Conservation (phyloP, 2,888 invertebrate genomes). For the Desoria tigrina region DNA sequence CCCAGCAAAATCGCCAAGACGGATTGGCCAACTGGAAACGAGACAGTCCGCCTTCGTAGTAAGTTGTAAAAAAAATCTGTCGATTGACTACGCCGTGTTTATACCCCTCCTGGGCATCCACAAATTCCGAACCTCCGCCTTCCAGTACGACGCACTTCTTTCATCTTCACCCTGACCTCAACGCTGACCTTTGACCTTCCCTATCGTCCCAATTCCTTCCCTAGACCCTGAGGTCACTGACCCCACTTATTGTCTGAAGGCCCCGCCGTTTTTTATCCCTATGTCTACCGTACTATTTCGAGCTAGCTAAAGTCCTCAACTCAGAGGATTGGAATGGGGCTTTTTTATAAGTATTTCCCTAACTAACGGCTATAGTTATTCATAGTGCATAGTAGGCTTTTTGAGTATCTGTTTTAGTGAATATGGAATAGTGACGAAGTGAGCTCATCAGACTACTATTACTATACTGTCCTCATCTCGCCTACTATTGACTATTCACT, state of each 20-base stretch:
- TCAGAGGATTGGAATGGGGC: neutral
- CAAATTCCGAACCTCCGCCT: neutral
- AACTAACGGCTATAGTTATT: no score
- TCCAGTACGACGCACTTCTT: neutral
- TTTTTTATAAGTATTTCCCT: no score
- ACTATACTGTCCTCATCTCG: no score
- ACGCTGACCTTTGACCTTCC: neutral
- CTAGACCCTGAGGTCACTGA: conserved; percentile 1
- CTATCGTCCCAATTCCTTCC: neutral
- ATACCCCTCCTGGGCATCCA: neutral
- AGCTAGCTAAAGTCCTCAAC: neutral
- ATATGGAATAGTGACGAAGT: no score
- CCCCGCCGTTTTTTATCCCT: neutral
- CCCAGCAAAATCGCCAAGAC: neutral
- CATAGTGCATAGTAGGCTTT: no score
- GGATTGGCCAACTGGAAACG: neutral
- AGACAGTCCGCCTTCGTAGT: conserved; percentile 16
- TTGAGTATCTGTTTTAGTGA: no score
- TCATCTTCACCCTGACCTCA: neutral
- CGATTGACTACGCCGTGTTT: conserved; percentile 13
- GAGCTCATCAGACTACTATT: no score
- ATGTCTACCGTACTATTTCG: neutral
- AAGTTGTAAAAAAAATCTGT: conserved; percentile 9
- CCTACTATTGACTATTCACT: no score
- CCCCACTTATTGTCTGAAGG: neutral